phyloP scores from a whole-genome alignment of 2,113 vertebrate genomes.

The Ibidorhyncha struthersii region DNA sequence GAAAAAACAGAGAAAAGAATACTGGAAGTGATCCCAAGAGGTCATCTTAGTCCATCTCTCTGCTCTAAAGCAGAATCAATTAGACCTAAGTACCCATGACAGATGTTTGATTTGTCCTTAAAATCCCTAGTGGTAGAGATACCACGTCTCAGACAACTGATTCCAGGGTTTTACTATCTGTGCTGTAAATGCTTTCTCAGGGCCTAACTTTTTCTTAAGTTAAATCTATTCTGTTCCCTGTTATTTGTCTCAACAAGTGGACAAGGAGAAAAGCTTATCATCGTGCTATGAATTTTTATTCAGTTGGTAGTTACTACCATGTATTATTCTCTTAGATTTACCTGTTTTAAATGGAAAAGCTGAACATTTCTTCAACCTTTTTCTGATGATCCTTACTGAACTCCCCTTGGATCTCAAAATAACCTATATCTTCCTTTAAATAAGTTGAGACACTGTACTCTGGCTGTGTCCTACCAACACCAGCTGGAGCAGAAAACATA shows the following conservation, averaged over 20 bases:
- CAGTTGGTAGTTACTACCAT: neutral
- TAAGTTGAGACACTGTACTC: neutral
- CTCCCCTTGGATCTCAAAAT: neutral
- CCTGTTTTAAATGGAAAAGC: neutral
- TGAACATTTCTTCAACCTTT: neutral
- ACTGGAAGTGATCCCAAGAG: neutral
- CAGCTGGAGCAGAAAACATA: neutral
- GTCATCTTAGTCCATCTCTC: neutral
- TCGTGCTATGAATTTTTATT: neutral
- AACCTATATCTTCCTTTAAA: neutral
- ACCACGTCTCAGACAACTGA: neutral
- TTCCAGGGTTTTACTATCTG: neutral
- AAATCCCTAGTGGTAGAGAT: neutral
- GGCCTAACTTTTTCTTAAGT: neutral
- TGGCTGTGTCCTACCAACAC: neutral
- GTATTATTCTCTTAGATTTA: neutral
- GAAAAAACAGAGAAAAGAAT: neutral
- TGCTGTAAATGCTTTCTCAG: neutral
- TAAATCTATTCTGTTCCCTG: neutral
- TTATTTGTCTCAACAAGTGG: neutral
- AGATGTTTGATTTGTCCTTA: constrained; percentile 53
- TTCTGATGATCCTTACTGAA: neutral
- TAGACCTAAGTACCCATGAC: constrained; percentile 14
- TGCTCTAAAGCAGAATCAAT: constrained; percentile 2
- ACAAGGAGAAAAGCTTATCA: neutral